Evolutionary conservation across 37 sponge, comb jelly and placozoan species (phyloP), one percentile per base, ranked within the genome.

Genomic region (Cliona cf. orientalis): DNA sequence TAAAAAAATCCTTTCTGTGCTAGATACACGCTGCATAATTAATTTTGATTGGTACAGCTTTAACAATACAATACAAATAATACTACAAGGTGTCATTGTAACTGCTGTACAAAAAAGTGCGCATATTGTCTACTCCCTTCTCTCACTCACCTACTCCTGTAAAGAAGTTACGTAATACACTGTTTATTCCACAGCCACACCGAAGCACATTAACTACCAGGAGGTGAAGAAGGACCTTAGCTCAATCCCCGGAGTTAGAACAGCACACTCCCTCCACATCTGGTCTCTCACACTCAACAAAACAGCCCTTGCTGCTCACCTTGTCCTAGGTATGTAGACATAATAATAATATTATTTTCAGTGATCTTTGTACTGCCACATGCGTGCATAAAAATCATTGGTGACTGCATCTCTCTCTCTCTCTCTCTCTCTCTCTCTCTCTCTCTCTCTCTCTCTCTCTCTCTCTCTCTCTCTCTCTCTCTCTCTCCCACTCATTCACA

Each of bases 261-360:
- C 60, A 39, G 88, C 88, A 0, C 88, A 87, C 62, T 67, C 79
- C 2, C 71, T 87, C 28, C 82, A 87, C 76, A 87, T 87, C 12
- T 87, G 88, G 88, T 87, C 88, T 23, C 76, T 87, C 28, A 87
- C 88, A 1, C 64, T 81, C 65, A 67, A 80, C 81, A 87, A 55
- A 25, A 57, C 71, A 32, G 88, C 88, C 21, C 71, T 87, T n/a
- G 58, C 88, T 4, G 88, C 76, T 19, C 88, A 87, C 33, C 82
- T 87, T 31, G 88, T 46, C 11, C 33, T 87, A 26, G 80, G 87
- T 87, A 21, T 39, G 41, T 28, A 68, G 11, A 35, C 12, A 35
- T 4, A n/a, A 9, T 11, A 7, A 7, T 68, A n/a, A n/a, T n/a
- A n/a, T n/a, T n/a, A n/a, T n/a, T n/a, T n/a, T n/a, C 26, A 63